These are phyloP conservation scores for Hirtodrosophila alboralis DNA, from an alignment of 2,888 invertebrate species.

Conservation along the genomic window DNA sequence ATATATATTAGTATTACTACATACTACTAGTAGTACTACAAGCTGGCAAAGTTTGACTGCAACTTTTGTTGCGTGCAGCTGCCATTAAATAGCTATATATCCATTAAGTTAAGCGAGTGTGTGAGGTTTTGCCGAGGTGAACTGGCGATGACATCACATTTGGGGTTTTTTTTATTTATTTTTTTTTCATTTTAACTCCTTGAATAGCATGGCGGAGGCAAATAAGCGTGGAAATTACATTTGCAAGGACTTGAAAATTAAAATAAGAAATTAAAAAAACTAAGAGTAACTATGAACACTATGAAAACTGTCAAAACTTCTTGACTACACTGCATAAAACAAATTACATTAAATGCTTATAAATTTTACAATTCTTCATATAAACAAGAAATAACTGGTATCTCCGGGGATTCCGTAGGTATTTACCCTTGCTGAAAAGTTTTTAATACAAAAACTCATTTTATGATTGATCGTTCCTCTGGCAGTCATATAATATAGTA, in stretches of 20 bases:
- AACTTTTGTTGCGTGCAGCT: conserved; percentile 60
- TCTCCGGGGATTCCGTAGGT: no score
- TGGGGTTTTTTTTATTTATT: conserved; percentile 1
- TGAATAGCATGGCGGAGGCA: conserved; percentile 21
- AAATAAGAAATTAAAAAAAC: conserved; percentile 18
- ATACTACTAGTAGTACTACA: no score
- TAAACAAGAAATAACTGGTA: no score
- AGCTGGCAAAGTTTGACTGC: conserved; percentile 48
- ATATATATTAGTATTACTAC: no score
- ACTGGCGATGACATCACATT: conserved; percentile 45
- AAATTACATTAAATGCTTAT: no score
- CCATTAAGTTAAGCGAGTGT: conserved; percentile 49
- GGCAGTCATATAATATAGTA: no score
- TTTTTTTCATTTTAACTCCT: conserved; percentile 6
- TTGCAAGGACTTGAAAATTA: conserved; percentile 45
- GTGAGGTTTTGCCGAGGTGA: conserved; percentile 20
- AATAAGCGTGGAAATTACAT: conserved; percentile 63
- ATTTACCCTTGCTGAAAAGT: no score
- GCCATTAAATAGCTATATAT: conserved; percentile 60
- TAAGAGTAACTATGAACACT: conserved; percentile 28
- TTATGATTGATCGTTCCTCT: no score
- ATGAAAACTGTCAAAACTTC: no score
- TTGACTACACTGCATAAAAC: no score
- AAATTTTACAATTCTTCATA: no score
- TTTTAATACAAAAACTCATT: no score